Evolutionary conservation across 1,140 invertebrate genomes (phyloP), one percentile per base, ranked within the genome.

Genomic region (Drosophila saltans): DNA sequence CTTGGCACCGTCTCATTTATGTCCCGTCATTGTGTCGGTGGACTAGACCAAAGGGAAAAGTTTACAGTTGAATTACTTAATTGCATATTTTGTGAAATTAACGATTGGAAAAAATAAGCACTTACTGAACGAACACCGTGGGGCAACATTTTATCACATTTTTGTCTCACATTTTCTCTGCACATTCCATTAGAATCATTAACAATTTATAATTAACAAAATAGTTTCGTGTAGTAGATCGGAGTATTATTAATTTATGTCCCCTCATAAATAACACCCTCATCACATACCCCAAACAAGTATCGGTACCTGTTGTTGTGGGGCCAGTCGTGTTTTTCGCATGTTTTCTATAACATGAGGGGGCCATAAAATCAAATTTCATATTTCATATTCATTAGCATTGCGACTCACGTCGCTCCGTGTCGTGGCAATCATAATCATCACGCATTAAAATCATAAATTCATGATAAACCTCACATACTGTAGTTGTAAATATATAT

Each of bases 381-480:
- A 86, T 86, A 86, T 88, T 88, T 88, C 68, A 83, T 77, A 78
- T 78, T 45, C 5, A 80, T 84, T 39, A 59, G 58, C 2, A 10
- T 79, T 86, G 77, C 82, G 65, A n/a, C 59, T 86, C 82, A 86
- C 82, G 82, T 86, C 64, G 43, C 43, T 57, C 11, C 40, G 28
- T 33, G 26, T 16, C 7, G 45, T 41, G 61, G 65, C 3, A 71
- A 60, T 72, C 70, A 84, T 89, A 67, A 83, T 83, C 88, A 83
- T 74, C 83, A 78, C 74, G 83, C 68, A 78, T 69, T 88, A 89
- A 78, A 80, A 89, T 84, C 83, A 89, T 89, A 88, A 88, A 88
- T 88, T 88, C 80, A 72, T 86, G 75, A 66, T 72, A 69, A 78
- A 30, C 64, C 21, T 26, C 21, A 26, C 21, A 10, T 26, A 26